Evolutionary conservation across 2,113 vertebrate genomes (phyloP), one percentile per base, ranked within the genome.

Genomic region (Gambusia affinis): DNA sequence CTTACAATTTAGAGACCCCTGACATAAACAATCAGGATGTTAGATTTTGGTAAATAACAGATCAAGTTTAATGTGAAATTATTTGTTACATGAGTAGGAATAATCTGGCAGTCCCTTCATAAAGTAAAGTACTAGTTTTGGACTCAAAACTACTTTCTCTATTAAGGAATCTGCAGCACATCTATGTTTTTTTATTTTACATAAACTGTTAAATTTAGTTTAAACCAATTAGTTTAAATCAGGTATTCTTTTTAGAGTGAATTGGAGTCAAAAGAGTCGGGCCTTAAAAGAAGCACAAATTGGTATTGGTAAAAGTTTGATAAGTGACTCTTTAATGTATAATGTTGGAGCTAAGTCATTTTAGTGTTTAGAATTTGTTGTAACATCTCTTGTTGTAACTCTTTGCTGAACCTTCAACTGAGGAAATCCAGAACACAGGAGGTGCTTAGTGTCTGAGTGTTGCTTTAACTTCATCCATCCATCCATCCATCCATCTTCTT

Each of bases 371-470:
- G 6, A 42, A 27, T 70, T 64, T 73, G 27, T 62, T 27, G 10
- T 37, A 37, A 29, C 11, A 67, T 60, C 29, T 29, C 19, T 27
- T n/a, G n/a, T 8, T 30, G 2, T 81, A 65, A 60, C 64, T 69
- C 51, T 67, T 68, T 60, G 4, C 60, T 80, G 73, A 73, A 72
- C 30, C 19, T 27, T 54, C 27, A 64, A 39, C 30, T 29, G 60
- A 75, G 33, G 47, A 60, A 54, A 60, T 27, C 51, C 24, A 75
- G 42, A 68, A 65, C 44, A 47, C 8, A 39, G 47, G 35, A 35
- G 22, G 54, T 73, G 44, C 78, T 80, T 68, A 66, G 37, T 47
- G 14, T 4, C 8, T 70, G n/a, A n/a, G n/a, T n/a, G n/a, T n/a
- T n/a, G n/a, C n/a, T n/a, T n/a, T n/a, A n/a, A n/a, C n/a, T n/a